Evolutionary conservation across 2,113 vertebrate genomes (phyloP).

Genomic region (Harpagus bidentatus): DNA sequence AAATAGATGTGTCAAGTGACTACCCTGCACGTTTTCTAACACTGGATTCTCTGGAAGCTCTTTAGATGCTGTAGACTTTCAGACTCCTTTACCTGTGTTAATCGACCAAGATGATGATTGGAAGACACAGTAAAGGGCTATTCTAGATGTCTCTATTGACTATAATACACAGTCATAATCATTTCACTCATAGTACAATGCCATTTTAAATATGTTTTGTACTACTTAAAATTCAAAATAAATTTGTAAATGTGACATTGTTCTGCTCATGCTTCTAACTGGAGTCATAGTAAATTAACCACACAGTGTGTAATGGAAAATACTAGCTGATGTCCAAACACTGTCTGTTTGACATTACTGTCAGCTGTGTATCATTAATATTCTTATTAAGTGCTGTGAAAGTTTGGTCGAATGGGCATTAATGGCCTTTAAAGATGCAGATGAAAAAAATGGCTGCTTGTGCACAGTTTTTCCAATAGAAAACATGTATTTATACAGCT

Average conservation of each 20-base stretch:
- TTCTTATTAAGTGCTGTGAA: background rate
- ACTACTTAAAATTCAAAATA: conserved; percentile 34
- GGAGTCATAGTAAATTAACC: conserved; percentile 39
- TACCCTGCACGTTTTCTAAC: background rate
- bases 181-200: conserved; percentile 20
- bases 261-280: conserved; percentile 17
- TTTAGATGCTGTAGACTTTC: conserved; percentile 25
- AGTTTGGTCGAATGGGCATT: background rate
- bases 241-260: conserved; percentile 44
- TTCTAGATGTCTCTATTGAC: conserved; percentile 28
- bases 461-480: background rate
- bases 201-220: conserved; percentile 29
- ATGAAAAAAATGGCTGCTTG: background rate
- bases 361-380: conserved; percentile 8
- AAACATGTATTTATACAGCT: background rate
- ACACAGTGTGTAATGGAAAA: background rate
- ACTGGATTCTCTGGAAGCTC: background rate
- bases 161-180: background rate
- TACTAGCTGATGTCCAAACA: background rate
- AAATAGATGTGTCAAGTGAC: background rate
- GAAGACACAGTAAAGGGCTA: conserved; percentile 24
- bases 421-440: background rate
- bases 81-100: conserved; percentile 41
- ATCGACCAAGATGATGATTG: background rate
- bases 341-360: background rate